phyloP scores from a whole-genome alignment of 2,113 vertebrate species.

The Antechinus flavipes region DNA sequence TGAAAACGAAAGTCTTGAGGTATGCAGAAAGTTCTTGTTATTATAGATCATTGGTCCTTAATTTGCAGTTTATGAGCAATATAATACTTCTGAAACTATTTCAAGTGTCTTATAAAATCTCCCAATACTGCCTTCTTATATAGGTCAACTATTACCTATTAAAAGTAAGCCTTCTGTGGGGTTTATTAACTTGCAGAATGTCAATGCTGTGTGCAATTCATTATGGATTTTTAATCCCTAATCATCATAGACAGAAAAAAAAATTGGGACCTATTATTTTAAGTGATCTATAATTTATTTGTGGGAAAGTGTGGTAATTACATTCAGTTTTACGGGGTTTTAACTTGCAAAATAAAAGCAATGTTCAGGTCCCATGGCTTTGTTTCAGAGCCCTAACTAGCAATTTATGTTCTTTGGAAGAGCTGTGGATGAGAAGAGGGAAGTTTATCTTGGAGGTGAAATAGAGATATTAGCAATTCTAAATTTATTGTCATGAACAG shows the following conservation, averaged over 20 bases:
- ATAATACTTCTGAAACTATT: not conserved
- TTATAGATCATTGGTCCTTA: not conserved
- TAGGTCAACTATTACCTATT: not conserved
- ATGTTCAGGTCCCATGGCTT: not conserved
- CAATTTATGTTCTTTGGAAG: not conserved
- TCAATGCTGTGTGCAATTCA: not conserved
- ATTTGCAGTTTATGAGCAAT: not conserved
- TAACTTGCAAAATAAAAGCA: not conserved
- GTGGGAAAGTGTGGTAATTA: not conserved
- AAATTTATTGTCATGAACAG: not conserved
- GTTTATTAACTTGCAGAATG: slow-evolving; percentile 1
- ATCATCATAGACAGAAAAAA: not conserved
- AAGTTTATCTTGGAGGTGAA: not conserved
- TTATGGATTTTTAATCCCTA: not conserved
- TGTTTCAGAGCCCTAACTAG: not conserved
- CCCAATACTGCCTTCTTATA: not conserved
- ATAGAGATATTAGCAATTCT: not conserved
- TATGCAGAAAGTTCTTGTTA: slow-evolving; percentile 66
- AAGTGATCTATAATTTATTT: not conserved
- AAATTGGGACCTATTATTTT: not conserved
- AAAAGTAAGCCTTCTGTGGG: not conserved
- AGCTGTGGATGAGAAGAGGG: not conserved
- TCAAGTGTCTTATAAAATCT: not conserved
- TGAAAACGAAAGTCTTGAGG: slow-evolving; percentile 27
- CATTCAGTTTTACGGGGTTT: not conserved